Conservation (phyloP, 2,113 vertebrate genomes). For the Hyla sarda region DNA sequence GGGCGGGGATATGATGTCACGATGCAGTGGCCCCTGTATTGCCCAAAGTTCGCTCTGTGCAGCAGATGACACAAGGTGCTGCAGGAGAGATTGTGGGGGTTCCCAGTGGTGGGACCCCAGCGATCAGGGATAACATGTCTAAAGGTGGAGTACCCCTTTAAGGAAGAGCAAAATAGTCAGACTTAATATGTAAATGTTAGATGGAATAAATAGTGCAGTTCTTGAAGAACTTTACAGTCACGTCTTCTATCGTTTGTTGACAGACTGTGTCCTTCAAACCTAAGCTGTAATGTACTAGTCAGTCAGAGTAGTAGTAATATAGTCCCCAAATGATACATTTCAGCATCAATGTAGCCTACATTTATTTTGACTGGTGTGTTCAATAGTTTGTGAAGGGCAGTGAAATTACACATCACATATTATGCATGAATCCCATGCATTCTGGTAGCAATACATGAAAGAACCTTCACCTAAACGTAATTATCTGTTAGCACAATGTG, state of each 20-base stretch:
- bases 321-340: constrained; percentile 32
- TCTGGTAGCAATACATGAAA: background rate
- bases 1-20: too few species aligned
- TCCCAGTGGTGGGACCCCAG: too few species aligned
- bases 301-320: background rate
- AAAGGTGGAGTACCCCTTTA: too few species aligned
- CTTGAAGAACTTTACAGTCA: background rate
- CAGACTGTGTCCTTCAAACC: constrained; percentile 7
- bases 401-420: constrained; percentile 9
- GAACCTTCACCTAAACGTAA: background rate
- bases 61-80: too few species aligned
- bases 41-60: too few species aligned
- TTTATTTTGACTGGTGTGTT: constrained; percentile 16
- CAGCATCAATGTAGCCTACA: background rate
- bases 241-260: background rate
- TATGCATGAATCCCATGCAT: background rate
- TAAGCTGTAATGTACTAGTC: constrained; percentile 4
- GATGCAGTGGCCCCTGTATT: too few species aligned
- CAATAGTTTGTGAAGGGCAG: constrained; percentile 31
- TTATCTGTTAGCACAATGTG: background rate
- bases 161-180: background rate
- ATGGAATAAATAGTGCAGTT: background rate
- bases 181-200: background rate
- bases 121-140: too few species aligned
- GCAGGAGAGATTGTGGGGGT: too few species aligned